These are phyloP conservation scores for Galerucella nymphaeae DNA, from an alignment of 2,888 invertebrate species.

Conservation along the genomic window DNA sequence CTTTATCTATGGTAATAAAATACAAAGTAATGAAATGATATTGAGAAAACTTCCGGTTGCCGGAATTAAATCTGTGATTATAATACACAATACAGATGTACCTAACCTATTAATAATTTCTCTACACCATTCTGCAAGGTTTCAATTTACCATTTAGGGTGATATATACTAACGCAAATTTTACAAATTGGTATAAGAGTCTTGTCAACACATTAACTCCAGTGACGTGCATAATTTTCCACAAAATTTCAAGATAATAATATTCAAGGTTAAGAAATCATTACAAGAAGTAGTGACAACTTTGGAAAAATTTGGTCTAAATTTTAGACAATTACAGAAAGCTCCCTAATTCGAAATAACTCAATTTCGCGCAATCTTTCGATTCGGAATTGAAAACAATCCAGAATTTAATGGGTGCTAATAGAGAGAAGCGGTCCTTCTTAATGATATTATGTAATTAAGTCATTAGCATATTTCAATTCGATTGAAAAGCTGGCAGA, in stretches of 20 bases:
- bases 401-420: background rate
- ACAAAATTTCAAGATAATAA: too few species aligned
- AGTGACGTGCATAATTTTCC: background rate
- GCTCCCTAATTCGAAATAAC: background rate
- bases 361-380: background rate
- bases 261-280: too few species aligned
- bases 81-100: background rate
- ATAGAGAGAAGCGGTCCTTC: background rate
- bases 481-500: background rate
- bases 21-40: background rate
- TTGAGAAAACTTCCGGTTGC: background rate
- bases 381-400: background rate
- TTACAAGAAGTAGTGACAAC: too few species aligned
- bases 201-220: background rate
- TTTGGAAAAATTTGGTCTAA: too few species aligned
- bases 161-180: background rate
- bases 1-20: too few species aligned
- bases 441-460: background rate
- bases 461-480: background rate
- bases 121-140: constrained; percentile 5
- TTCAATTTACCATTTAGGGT: constrained; percentile 1
- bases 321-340: background rate
- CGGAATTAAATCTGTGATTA: background rate
- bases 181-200: constrained; percentile 1
- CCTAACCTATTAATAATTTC: constrained; percentile 10